Percentiles rank a stretch among this genome's conserved stretches.
These are phyloP conservation scores for Myioborus miniatus DNA, from an alignment of 2,797 vertebrate genomes.

Conservation along the genomic window DNA sequence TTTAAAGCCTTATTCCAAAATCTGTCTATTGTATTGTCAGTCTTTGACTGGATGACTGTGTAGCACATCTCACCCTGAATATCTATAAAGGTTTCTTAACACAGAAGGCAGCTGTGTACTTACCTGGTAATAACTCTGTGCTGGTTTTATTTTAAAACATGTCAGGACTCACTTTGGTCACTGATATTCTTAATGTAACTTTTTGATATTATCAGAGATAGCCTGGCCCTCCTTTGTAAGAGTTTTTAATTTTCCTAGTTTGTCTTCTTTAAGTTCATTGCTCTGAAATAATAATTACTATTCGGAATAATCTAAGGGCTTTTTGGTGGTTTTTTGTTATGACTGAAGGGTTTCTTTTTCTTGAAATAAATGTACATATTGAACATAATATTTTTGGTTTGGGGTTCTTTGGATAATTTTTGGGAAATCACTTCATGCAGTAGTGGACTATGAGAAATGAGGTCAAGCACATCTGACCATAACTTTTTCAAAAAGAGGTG, in stretches of 20 bases:
- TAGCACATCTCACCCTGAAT: conserved; percentile 12
- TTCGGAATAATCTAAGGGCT: neutral
- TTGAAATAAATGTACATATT: neutral
- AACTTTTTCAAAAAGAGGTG: neutral
- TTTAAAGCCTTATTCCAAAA: conserved; percentile 31
- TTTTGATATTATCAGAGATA: neutral
- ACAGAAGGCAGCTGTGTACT: conserved; percentile 32
- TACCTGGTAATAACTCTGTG: neutral
- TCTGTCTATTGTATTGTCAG: conserved; percentile 15
- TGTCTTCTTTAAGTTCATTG: neutral
- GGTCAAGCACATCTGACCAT: neutral
- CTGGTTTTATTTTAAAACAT: conserved; percentile 1
- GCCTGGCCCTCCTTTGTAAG: neutral
- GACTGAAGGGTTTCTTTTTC: neutral
- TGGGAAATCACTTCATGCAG: neutral
- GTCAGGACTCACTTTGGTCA: conserved; percentile 6
- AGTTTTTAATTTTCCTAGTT: conserved; percentile 7
- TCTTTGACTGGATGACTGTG: conserved; percentile 29
- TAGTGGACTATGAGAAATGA: neutral
- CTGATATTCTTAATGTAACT: neutral
- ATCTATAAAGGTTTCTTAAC: conserved; percentile 37
- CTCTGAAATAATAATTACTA: neutral
- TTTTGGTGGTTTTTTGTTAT: neutral
- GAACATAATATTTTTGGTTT: neutral
- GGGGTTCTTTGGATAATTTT: neutral